These are phyloP conservation scores for Elysia crispata DNA, from an alignment of 2,888 invertebrate genomes.

Conservation along the genomic window DNA sequence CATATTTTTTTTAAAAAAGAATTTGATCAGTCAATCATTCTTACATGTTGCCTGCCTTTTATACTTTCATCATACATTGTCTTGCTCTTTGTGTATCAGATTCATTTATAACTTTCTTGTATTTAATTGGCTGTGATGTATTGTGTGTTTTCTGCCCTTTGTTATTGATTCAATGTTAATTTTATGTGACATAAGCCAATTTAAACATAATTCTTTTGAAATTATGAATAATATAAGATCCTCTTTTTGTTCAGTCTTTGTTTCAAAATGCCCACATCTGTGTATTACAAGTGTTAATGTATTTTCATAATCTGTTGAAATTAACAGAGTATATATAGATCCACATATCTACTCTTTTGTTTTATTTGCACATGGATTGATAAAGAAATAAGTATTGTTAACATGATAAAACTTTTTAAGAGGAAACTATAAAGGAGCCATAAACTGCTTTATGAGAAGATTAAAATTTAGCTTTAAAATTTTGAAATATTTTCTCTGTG, in stretches of 20 bases:
- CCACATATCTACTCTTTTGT: no score
- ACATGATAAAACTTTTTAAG: no score
- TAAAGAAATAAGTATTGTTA: no score
- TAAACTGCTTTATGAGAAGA: no score
- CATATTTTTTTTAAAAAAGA: neutral
- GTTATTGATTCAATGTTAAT: neutral
- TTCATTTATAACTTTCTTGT: constrained; percentile 1
- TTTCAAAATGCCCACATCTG: no score
- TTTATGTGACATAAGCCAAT: neutral
- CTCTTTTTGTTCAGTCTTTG: neutral
- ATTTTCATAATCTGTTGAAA: no score
- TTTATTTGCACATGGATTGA: no score
- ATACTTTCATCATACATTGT: constrained; percentile 6
- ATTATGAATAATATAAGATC: constrained; percentile 9
- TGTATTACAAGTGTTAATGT: no score
- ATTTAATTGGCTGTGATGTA: constrained; percentile 20
- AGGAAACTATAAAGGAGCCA: no score
- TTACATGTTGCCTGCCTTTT: constrained; percentile 1
- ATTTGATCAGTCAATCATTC: neutral
- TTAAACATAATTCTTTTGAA: neutral
- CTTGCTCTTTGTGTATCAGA: neutral
- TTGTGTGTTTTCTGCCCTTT: constrained; percentile 11
- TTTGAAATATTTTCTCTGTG: no score
- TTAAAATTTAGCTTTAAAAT: no score
- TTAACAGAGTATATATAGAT: no score